Percentiles rank a stretch among this genome's conserved stretches.
phyloP scores from a whole-genome alignment of 2,113 vertebrate species.

The Entelurus aequoreus region DNA sequence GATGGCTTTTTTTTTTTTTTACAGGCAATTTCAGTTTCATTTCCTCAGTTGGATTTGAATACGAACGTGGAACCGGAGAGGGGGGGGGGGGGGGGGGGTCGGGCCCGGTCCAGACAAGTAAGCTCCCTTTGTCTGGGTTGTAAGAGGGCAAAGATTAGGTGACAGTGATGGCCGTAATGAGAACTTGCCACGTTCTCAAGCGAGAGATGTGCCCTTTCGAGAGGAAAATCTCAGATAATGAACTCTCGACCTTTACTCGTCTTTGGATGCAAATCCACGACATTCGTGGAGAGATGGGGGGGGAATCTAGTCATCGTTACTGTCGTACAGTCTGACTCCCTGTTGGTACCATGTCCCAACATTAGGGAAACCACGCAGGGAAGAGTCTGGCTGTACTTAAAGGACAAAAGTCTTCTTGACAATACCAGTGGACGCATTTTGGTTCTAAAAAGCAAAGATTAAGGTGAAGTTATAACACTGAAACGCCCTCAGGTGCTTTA shows the following conservation, averaged over 20 bases:
- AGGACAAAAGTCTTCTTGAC: too few species aligned
- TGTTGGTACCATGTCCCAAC: neutral
- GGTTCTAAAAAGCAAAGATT: too few species aligned
- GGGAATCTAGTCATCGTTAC: constrained; percentile 6
- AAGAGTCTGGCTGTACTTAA: neutral
- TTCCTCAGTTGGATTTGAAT: constrained; percentile 27
- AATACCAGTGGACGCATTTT: too few species aligned
- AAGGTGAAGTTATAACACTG: too few species aligned
- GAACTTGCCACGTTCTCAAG: constrained; percentile 15
- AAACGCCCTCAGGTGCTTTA: too few species aligned
- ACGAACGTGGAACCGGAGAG: neutral
- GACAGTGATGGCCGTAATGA: constrained; percentile 29
- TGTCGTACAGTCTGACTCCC: constrained; percentile 1
- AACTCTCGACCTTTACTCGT: constrained; percentile 35
- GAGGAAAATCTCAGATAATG: constrained; percentile 50
- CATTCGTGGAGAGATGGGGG: constrained; percentile 4
- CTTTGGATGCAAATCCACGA: constrained; percentile 14
- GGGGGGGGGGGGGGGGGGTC: too few species aligned
- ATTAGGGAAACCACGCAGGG: neutral
- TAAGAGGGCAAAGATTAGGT: constrained; percentile 45
- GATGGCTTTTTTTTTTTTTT: constrained; percentile 34
- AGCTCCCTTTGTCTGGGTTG: constrained; percentile 19
- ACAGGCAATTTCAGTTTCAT: constrained; percentile 37
- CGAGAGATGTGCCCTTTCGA: constrained; percentile 27
- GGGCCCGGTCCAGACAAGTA: constrained; percentile 29